Evolutionary conservation across 2,113 vertebrate species (phyloP).

Genomic region (Amphiprion percula): DNA sequence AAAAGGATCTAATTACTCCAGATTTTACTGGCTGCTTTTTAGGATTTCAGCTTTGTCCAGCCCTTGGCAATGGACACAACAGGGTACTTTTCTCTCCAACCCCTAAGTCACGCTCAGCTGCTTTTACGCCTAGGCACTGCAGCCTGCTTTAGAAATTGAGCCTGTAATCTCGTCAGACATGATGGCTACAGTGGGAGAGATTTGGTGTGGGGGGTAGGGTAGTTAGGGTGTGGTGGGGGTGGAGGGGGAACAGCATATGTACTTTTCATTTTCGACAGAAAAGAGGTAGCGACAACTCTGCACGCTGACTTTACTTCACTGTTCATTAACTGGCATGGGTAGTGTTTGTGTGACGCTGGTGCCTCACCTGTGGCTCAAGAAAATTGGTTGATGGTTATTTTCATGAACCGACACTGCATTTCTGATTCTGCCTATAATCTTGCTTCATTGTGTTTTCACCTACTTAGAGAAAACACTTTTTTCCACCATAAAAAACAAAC

Average conservation of each 20-base stretch:
- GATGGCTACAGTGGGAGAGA: slow-evolving; percentile 66
- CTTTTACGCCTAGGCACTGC: slow-evolving; percentile 62
- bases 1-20: slow-evolving; percentile 82
- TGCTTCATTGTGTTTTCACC: no score
- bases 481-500: no score
- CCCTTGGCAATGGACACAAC: slow-evolving; percentile 78
- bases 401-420: no score
- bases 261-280: no score
- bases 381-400: no score
- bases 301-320: no score
- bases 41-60: slow-evolving; percentile 71
- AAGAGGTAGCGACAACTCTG: no score
- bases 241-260: neutral
- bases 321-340: no score
- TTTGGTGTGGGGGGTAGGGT: slow-evolving; percentile 40
- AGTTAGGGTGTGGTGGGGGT: slow-evolving; percentile 29
- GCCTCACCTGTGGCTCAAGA: no score
- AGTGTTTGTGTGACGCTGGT: no score
- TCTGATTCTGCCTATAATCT: no score
- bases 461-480: no score
- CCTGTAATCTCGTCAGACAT: slow-evolving; percentile 84
- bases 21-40: slow-evolving; percentile 81
- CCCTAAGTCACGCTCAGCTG: slow-evolving; percentile 71
- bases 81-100: slow-evolving; percentile 67
- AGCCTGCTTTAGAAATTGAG: slow-evolving; percentile 77